These are phyloP conservation scores for Radopholus similis DNA, from an alignment of 1,140 invertebrate species.

Conservation along the genomic window DNA sequence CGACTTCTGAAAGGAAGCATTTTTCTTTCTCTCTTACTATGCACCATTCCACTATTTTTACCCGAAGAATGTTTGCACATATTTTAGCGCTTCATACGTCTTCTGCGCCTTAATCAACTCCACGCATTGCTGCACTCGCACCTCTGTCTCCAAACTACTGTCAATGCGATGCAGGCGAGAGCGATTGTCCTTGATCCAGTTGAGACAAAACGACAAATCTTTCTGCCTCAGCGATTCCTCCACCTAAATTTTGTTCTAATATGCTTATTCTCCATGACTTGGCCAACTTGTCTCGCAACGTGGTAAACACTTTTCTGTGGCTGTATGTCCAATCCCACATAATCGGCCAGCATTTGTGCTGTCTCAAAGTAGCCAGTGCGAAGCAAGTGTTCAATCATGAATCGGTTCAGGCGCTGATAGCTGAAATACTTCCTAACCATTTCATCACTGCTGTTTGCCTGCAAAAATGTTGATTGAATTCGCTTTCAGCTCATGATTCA, in stretches of 20 bases:
- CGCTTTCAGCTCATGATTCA: constrained; percentile 12
- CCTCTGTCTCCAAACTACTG: constrained; percentile 71
- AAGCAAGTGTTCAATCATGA: constrained; percentile 87
- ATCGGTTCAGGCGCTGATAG: constrained; percentile 79
- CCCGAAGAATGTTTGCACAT: constrained; percentile 45
- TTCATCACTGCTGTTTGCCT: constrained; percentile 47
- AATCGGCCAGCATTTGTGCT: constrained; percentile 75
- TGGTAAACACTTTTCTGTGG: constrained; percentile 90
- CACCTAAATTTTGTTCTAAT: constrained; percentile 62
- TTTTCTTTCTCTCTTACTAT: no score
- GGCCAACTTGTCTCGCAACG: constrained; percentile 71
- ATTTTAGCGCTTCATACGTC: constrained; percentile 80
- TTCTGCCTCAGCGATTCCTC: constrained; percentile 69
- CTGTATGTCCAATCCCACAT: constrained; percentile 73
- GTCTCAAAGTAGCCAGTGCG: constrained; percentile 89
- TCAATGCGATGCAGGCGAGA: constrained; percentile 84
- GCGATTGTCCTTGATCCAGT: constrained; percentile 95
- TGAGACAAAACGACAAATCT: constrained; percentile 82
- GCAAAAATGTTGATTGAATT: constrained; percentile 16
- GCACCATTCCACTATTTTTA: not conserved
- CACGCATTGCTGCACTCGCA: constrained; percentile 89
- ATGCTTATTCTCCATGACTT: not conserved
- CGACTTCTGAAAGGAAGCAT: not conserved
- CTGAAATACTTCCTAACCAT: constrained; percentile 69
- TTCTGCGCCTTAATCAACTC: constrained; percentile 82